Evolutionary conservation across 1,140 invertebrate genomes (phyloP).

Genomic region (Anoplophora glabripennis): DNA sequence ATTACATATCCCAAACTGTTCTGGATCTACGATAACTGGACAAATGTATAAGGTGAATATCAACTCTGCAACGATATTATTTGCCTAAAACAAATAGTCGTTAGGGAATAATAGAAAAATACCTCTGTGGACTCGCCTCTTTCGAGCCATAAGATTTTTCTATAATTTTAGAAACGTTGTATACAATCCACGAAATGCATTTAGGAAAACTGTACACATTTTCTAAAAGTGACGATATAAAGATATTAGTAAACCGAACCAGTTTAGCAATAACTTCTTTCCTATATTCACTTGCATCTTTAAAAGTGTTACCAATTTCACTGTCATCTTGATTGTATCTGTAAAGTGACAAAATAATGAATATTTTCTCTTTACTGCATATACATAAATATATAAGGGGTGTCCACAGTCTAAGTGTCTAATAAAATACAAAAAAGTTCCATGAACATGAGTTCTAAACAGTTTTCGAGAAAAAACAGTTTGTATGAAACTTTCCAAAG

Average conservation of each 20-base stretch:
- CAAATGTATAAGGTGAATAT: constrained; percentile 94
- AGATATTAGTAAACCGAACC: constrained; percentile 74
- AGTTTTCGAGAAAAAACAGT: no score
- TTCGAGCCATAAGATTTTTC: constrained; percentile 61
- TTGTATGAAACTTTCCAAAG: no score
- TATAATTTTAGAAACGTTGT: constrained; percentile 71
- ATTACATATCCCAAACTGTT: constrained; percentile 93
- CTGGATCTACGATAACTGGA: constrained; percentile 93
- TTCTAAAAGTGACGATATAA: constrained; percentile 79
- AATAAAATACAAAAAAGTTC: no score
- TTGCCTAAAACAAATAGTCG: constrained; percentile 53
- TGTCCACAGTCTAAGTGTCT: no score
- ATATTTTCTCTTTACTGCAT: background rate
- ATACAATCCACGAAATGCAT: constrained; percentile 73
- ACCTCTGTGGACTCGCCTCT: constrained; percentile 52
- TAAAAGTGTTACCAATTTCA: constrained; percentile 24
- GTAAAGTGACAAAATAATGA: constrained; percentile 1
- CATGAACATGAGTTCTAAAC: no score
- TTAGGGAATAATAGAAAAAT: background rate
- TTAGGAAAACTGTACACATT: constrained; percentile 92
- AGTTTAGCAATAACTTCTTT: constrained; percentile 78
- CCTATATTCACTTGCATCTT: constrained; percentile 57
- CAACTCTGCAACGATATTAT: constrained; percentile 86
- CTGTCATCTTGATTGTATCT: constrained; percentile 37
- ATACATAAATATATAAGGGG: background rate